Percentiles rank a stretch among this genome's conserved stretches.
phyloP scores from a whole-genome alignment of 2,797 vertebrate genomes.

The Trachops cirrhosus region DNA sequence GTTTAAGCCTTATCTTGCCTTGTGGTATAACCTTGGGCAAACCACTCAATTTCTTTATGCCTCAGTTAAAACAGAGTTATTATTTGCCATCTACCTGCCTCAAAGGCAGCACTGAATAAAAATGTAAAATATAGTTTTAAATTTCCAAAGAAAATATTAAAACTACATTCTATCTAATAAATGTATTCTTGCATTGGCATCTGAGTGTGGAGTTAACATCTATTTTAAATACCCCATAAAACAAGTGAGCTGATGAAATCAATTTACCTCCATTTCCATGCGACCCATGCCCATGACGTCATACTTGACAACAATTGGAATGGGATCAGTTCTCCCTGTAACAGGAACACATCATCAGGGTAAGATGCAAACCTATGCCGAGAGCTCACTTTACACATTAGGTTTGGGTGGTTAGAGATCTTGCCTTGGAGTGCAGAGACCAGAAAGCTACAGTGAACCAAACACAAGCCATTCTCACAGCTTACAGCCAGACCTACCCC shows the following conservation, averaged over 20 bases:
- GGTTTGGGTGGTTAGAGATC: constrained; percentile 98
- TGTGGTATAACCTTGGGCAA: not conserved
- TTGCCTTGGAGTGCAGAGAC: constrained; percentile 99
- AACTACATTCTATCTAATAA: not conserved
- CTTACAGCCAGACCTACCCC: constrained; percentile 85
- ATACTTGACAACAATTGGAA: constrained; percentile 98
- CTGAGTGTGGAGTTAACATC: constrained; percentile 15
- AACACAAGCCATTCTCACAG: constrained; percentile 99
- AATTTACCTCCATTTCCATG: constrained; percentile 99
- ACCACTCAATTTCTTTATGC: not conserved
- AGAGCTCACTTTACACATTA: constrained; percentile 92
- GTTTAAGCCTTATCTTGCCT: not conserved
- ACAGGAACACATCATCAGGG: constrained; percentile 80
- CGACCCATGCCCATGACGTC: constrained; percentile 99
- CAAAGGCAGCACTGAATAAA: constrained; percentile 29
- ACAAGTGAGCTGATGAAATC: not conserved
- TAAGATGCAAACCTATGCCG: constrained; percentile 72
- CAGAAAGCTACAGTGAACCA: constrained; percentile 99
- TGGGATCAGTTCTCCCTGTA: constrained; percentile 97
- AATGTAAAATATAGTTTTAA: constrained; percentile 20
- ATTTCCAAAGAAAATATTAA: constrained; percentile 41
- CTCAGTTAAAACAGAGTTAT: not conserved
- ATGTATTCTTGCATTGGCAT: not conserved
- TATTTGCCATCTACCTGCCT: not conserved
- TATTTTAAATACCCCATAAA: constrained; percentile 37